Percentiles rank a stretch among this genome's conserved stretches.
Conservation (phyloP, 2,113 vertebrate species). For the Andinoacara biseriatus region DNA sequence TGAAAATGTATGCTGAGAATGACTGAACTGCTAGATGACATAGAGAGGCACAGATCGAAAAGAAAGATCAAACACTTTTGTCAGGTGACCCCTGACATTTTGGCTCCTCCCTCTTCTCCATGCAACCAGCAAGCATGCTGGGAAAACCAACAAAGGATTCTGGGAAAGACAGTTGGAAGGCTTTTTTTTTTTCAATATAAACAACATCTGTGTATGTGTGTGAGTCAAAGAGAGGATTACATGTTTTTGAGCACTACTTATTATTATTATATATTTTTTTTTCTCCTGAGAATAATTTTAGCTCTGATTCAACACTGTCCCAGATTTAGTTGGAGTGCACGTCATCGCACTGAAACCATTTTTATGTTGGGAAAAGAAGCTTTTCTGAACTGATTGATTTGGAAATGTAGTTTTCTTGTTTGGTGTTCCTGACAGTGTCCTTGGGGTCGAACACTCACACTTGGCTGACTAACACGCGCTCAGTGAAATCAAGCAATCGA, state of each 20-base stretch:
- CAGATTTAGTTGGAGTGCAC: not conserved
- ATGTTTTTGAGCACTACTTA: not conserved
- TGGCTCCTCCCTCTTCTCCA: slow-evolving; percentile 38
- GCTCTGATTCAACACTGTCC: slow-evolving; percentile 3
- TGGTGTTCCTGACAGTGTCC: not conserved
- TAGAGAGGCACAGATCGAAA: not conserved
- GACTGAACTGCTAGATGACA: not conserved
- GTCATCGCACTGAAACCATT: not conserved
- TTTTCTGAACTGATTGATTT: slow-evolving; percentile 14
- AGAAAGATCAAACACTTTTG: slow-evolving; percentile 32
- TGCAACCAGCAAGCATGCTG: slow-evolving; percentile 61
- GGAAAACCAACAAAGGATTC: slow-evolving; percentile 68
- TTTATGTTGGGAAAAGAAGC: slow-evolving; percentile 10
- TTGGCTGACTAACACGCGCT: not conserved
- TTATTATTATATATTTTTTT: not conserved
- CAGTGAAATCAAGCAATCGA: not conserved
- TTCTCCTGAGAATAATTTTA: slow-evolving; percentile 16
- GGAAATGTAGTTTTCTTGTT: slow-evolving; percentile 9
- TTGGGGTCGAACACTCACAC: not conserved
- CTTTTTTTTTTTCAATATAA: slow-evolving; percentile 25
- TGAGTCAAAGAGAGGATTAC: slow-evolving; percentile 2
- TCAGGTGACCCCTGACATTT: slow-evolving; percentile 58
- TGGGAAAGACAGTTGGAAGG: slow-evolving; percentile 68
- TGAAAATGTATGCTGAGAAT: not conserved
- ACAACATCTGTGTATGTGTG: slow-evolving; percentile 67